Percentiles rank a stretch among this genome's conserved stretches.
phyloP scores from a whole-genome alignment of 37 sponge, comb jelly and placozoan species.

The Ianthella basta region DNA sequence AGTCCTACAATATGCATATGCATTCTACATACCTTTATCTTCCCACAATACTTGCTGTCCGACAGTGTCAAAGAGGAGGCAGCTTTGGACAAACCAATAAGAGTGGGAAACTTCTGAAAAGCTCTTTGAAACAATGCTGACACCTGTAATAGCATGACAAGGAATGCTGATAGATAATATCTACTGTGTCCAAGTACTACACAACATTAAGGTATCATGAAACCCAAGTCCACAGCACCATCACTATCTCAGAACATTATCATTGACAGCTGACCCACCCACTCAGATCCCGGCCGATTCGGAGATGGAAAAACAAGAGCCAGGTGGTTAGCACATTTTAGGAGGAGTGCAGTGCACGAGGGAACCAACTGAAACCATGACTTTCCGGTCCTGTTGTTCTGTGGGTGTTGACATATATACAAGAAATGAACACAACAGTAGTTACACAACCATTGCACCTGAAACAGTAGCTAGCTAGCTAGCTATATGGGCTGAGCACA shows the following conservation, averaged over 20 bases:
- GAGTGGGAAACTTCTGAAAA: not conserved
- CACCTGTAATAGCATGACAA: not conserved
- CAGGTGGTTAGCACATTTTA: conserved; percentile 14
- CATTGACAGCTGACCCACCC: too few species aligned
- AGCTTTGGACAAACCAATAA: not conserved
- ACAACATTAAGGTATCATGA: too few species aligned
- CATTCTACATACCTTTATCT: not conserved
- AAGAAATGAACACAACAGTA: too few species aligned
- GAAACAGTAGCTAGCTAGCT: too few species aligned
- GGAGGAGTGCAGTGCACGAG: not conserved
- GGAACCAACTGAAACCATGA: not conserved
- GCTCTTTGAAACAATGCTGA: not conserved
- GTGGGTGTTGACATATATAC: not conserved
- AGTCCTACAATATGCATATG: not conserved
- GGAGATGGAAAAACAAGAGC: not conserved
- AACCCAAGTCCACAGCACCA: too few species aligned
- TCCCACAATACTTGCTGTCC: conserved; percentile 1
- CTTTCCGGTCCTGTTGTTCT: conserved; percentile 2
- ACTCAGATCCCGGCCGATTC: too few species aligned
- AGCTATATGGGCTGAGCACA: too few species aligned
- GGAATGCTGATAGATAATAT: too few species aligned
- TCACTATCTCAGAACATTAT: too few species aligned
- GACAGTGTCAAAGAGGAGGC: conserved; percentile 5
- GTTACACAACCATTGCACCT: too few species aligned
- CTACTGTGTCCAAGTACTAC: too few species aligned